Conservation (phyloP, 2,797 vertebrate species). For the Taenioides sp. region DNA sequence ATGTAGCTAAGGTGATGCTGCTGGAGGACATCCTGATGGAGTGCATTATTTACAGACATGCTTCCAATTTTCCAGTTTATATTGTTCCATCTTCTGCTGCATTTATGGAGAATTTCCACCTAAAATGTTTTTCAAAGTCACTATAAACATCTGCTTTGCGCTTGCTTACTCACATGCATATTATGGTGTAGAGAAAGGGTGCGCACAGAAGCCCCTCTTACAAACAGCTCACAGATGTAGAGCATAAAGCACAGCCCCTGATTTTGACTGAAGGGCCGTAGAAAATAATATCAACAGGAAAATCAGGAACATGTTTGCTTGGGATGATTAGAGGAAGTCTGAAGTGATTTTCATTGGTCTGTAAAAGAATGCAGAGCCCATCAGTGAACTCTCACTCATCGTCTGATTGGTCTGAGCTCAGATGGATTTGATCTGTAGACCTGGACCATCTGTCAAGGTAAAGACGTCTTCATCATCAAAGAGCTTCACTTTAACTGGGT, state of each 20-base stretch:
- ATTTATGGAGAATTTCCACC: background rate
- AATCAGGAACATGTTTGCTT: constrained; percentile 25
- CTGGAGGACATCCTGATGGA: too few relatives aligned
- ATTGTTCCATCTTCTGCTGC: background rate
- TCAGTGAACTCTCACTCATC: constrained; percentile 6
- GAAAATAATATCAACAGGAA: constrained; percentile 14
- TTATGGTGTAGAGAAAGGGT: constrained; percentile 16
- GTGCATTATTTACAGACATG: too few relatives aligned
- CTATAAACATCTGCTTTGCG: background rate
- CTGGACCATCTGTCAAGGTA: constrained; percentile 27
- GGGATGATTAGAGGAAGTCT: constrained; percentile 13
- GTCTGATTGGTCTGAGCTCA: constrained; percentile 28
- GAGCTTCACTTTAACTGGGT: background rate
- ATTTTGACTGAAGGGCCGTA: constrained; percentile 29
- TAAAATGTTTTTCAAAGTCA: background rate
- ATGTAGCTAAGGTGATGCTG: too few relatives aligned
- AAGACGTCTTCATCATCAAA: constrained; percentile 20
- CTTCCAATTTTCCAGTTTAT: too few relatives aligned
- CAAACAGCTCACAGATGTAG: constrained; percentile 55
- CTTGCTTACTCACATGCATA: constrained; percentile 11
- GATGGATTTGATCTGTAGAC: constrained; percentile 14
- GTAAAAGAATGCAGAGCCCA: constrained; percentile 28
- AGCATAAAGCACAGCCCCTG: constrained; percentile 24
- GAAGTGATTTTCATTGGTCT: constrained; percentile 13
- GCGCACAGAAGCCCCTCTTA: constrained; percentile 19